Percentiles rank a stretch among this genome's conserved stretches.
Conservation (phyloP, 2,888 invertebrate genomes). For the Mystacides longicornis region DNA sequence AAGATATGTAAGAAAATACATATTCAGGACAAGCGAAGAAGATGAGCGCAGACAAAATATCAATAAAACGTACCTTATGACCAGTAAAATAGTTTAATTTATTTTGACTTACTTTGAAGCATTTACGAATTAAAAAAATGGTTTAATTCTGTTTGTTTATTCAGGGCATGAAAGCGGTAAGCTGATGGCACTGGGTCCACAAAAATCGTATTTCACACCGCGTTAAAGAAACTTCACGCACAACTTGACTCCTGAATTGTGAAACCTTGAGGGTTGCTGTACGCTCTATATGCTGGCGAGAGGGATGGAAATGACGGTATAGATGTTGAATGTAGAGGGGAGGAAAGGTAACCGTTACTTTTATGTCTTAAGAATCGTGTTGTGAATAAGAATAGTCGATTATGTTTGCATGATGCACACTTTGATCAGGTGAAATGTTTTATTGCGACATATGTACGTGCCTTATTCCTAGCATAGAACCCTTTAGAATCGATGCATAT, state of each 20-base stretch:
- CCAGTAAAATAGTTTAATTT: too few relatives aligned
- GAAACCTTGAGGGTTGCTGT: not conserved
- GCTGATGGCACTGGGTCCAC: not conserved
- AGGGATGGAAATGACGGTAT: not conserved
- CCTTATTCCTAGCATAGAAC: too few relatives aligned
- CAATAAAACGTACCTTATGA: too few relatives aligned
- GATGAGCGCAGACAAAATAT: too few relatives aligned
- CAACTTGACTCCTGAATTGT: constrained; percentile 1
- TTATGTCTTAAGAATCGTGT: not conserved
- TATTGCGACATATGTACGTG: not conserved
- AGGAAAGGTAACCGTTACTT: not conserved
- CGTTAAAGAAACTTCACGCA: not conserved
- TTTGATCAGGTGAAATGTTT: not conserved
- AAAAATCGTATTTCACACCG: not conserved
- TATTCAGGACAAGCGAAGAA: too few relatives aligned
- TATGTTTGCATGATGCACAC: not conserved
- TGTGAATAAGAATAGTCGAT: not conserved
- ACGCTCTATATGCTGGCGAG: too few relatives aligned
- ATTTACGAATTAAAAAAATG: too few relatives aligned
- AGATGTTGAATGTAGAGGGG: not conserved
- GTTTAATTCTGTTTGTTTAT: too few relatives aligned
- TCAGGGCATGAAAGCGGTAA: too few relatives aligned
- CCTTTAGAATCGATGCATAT: too few relatives aligned
- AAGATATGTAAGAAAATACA: too few relatives aligned
- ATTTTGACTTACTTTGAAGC: too few relatives aligned